A percentile compares a stretch with the other conserved stretches of the same genome.
These are phyloP conservation scores for Achlya flavicornis DNA, from an alignment of 2,888 invertebrate genomes.

Conservation along the genomic window DNA sequence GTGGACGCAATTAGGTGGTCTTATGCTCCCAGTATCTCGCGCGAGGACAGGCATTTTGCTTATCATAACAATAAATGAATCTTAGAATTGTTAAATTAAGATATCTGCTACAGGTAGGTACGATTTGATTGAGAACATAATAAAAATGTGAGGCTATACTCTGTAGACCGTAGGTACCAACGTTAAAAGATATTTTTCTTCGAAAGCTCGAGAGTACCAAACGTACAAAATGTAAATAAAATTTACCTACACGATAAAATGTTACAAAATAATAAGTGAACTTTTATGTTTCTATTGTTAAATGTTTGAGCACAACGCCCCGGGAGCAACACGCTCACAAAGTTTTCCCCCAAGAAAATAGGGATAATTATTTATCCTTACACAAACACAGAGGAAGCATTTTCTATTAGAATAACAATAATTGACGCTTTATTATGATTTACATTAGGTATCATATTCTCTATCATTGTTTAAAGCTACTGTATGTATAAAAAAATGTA, in stretches of 20 bases:
- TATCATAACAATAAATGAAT: too few relatives aligned
- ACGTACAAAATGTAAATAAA: not conserved
- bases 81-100: too few relatives aligned
- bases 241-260: conserved; percentile 1
- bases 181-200: not conserved
- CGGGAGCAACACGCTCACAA: conserved; percentile 52
- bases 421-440: conserved; percentile 35
- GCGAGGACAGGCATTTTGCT: too few relatives aligned
- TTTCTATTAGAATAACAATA: conserved; percentile 41
- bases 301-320: conserved; percentile 55
- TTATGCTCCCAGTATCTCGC: too few relatives aligned
- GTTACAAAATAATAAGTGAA: conserved; percentile 30
- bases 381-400: conserved; percentile 49
- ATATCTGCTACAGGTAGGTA: too few relatives aligned
- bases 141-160: too few relatives aligned
- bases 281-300: conserved; percentile 61
- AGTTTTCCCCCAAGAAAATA: conserved; percentile 64
- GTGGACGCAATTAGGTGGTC: too few relatives aligned
- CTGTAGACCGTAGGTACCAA: not conserved
- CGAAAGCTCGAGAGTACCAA: not conserved
- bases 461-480: not conserved
- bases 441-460: not conserved
- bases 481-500: not conserved
- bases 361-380: conserved; percentile 58
- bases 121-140: not conserved